phyloP scores from a whole-genome alignment of 92 coral and sea anemone genomes.

The Ricordea florida region DNA sequence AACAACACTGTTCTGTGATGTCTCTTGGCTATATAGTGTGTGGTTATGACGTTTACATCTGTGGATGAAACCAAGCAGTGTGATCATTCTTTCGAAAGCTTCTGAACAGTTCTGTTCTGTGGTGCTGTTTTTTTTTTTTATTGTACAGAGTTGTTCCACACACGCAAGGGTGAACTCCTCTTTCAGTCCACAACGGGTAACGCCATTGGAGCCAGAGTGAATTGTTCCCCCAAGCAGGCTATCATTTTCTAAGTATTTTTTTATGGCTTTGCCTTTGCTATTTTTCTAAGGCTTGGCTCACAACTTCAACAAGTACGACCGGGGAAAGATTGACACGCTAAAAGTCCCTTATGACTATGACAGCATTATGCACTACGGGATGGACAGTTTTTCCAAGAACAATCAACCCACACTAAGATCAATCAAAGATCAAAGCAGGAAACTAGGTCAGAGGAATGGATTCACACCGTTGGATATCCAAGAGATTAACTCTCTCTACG shows the following conservation, averaged over 20 bases:
- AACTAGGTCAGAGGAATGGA: conserved; percentile 75
- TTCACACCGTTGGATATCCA: conserved; percentile 75
- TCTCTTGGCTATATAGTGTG: no score
- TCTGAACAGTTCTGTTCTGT: no score
- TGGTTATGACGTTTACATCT: no score
- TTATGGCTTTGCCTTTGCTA: neutral
- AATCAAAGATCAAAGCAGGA: conserved; percentile 59
- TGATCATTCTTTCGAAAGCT: no score
- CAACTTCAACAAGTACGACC: conserved; percentile 78
- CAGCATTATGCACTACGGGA: conserved; percentile 92
- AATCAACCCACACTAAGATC: conserved; percentile 74
- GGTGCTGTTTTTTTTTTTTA: no score
- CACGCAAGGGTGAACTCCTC: no score
- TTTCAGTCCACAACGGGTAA: no score
- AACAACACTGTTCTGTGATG: no score
- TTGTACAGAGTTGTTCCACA: neutral
- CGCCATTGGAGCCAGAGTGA: neutral
- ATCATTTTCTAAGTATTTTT: neutral
- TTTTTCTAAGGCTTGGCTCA: conserved; percentile 51
- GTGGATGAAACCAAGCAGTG: no score
- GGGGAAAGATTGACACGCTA: conserved; percentile 64
- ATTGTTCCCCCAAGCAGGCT: neutral
- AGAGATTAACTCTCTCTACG: conserved; percentile 82
- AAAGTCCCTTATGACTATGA: conserved; percentile 85
- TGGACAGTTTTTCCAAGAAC: conserved; percentile 78